phyloP scores from a whole-genome alignment of 1,140 invertebrate species.

The Oryctes rhinoceros region DNA sequence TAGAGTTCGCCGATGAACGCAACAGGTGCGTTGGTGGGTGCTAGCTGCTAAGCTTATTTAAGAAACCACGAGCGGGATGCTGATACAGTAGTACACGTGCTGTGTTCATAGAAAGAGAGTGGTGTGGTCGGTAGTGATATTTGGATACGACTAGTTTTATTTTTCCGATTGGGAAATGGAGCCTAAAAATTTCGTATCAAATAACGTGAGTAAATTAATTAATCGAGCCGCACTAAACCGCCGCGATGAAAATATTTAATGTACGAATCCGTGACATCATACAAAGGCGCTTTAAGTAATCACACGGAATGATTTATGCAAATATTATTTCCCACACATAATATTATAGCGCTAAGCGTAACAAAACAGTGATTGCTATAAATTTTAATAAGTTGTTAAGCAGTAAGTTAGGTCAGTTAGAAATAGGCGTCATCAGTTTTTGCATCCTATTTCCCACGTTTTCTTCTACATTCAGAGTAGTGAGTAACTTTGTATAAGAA shows the following conservation, averaged over 20 bases:
- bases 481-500: too few species aligned
- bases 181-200: conserved; percentile 54
- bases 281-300: too few species aligned
- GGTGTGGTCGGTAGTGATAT: conserved; percentile 56
- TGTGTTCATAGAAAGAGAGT: conserved; percentile 52
- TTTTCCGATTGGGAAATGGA: conserved; percentile 50
- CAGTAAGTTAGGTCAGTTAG: not conserved
- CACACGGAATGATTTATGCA: too few species aligned
- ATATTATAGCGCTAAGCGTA: too few species aligned
- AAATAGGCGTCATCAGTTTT: not conserved
- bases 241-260: not conserved
- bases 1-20: conserved; percentile 33
- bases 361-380: not conserved
- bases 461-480: too few species aligned
- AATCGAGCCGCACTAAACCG: not conserved
- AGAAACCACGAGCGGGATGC: conserved; percentile 45
- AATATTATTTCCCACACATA: too few species aligned
- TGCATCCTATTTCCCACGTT: too few species aligned
- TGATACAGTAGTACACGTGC: conserved; percentile 49
- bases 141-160: conserved; percentile 46
- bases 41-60: conserved; percentile 43
- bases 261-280: too few species aligned
- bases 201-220: conserved; percentile 54
- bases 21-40: conserved; percentile 41
- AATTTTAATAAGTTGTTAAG: not conserved